Conservation (phyloP, 37 sponge, comb jelly and placozoan species). For the Crambe crambe region DNA sequence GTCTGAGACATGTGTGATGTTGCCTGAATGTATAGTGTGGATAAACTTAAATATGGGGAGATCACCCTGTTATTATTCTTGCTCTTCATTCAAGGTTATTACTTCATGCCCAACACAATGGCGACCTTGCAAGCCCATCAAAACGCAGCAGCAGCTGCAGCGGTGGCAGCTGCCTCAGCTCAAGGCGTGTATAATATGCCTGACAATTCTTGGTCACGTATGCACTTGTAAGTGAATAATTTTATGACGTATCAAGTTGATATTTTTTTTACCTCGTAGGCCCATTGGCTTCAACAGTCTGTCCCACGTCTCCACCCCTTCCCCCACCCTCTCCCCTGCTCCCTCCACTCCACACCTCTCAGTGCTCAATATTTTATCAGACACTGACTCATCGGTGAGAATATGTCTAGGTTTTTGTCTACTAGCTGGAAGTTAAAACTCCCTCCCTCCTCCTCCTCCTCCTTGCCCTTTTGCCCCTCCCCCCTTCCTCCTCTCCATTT, state of each 20-base stretch:
- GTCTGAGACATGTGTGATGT: too few relatives aligned
- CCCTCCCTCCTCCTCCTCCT: not conserved
- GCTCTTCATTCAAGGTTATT: conserved; percentile 2
- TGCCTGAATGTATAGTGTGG: too few relatives aligned
- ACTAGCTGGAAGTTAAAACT: not conserved
- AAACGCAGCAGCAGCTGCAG: conserved; percentile 3
- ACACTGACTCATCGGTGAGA: conserved; percentile 44
- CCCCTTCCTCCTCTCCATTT: not conserved
- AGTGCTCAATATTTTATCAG: conserved; percentile 48
- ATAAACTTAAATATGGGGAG: too few relatives aligned
- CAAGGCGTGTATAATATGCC: conserved; percentile 27
- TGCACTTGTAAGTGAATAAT: conserved; percentile 45
- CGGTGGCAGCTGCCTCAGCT: not conserved
- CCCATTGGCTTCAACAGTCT: conserved; percentile 20
- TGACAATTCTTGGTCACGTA: conserved; percentile 26
- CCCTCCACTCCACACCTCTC: conserved; percentile 50
- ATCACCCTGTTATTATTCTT: too few relatives aligned
- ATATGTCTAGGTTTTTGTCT: not conserved
- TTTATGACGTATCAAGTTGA: not conserved
- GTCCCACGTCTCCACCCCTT: conserved; percentile 32
- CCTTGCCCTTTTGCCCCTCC: too few relatives aligned
- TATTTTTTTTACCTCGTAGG: not conserved
- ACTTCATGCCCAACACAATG: conserved; percentile 14
- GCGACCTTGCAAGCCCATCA: conserved; percentile 11
- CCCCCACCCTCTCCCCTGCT: conserved; percentile 48